These are phyloP conservation scores for Varanus komodoensis DNA, from an alignment of 2,113 vertebrate species.

Conservation along the genomic window DNA sequence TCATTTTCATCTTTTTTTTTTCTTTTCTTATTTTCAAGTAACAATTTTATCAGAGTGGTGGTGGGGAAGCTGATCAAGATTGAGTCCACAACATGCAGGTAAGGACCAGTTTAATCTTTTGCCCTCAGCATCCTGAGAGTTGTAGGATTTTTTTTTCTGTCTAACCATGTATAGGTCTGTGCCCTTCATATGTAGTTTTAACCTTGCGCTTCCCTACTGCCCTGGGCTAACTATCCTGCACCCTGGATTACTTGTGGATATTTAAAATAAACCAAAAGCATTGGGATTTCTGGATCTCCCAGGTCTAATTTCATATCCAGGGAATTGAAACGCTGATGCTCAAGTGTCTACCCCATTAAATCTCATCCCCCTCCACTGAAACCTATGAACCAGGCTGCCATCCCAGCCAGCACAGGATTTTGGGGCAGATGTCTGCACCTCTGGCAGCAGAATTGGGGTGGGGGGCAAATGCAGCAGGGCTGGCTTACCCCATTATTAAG, in stretches of 20 bases:
- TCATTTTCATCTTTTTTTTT: neutral
- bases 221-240: neutral
- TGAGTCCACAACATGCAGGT: neutral
- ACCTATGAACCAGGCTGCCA: neutral
- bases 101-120: neutral
- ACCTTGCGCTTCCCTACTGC: neutral
- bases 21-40: neutral
- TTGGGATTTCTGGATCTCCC: neutral
- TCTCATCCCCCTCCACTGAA: neutral
- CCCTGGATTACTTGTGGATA: neutral
- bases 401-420: neutral
- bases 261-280: neutral
- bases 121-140: neutral
- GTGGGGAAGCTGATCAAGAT: neutral
- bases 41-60: neutral
- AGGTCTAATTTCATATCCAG: neutral
- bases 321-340: neutral
- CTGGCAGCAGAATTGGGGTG: neutral
- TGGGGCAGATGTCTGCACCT: neutral
- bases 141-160: too few species aligned
- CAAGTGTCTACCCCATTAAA: neutral
- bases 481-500: neutral
- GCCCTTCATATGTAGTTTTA: too few species aligned
- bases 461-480: neutral
- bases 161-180: too few species aligned